Evolutionary conservation across 35 echinoderm and acorn worm species (phyloP).

Genomic region (Stichopus chloronotus): DNA sequence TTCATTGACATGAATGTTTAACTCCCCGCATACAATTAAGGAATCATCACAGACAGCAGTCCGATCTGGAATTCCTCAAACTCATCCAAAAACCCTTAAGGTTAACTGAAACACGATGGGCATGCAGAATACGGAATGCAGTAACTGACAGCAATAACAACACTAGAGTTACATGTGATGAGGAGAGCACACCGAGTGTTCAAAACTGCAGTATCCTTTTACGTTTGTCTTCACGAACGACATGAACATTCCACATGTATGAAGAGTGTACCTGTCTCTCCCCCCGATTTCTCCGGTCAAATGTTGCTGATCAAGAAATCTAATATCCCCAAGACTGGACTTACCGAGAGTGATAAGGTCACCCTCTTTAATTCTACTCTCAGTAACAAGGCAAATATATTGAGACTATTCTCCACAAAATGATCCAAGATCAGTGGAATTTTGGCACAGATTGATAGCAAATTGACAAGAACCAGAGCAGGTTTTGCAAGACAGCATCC

Average conservation of each 20-base stretch:
- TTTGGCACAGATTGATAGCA: neutral
- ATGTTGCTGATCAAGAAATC: constrained; percentile 1
- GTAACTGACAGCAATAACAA: constrained; percentile 31
- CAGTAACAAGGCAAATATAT: neutral
- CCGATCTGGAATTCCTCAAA: neutral
- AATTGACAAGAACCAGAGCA: too few species aligned
- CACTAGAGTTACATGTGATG: neutral
- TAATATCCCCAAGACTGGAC: neutral
- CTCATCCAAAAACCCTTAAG: neutral
- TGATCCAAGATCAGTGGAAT: neutral
- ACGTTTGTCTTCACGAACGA: neutral
- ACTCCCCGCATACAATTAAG: constrained; percentile 12
- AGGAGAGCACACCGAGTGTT: constrained; percentile 14
- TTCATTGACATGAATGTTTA: neutral
- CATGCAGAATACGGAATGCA: neutral
- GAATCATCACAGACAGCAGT: neutral
- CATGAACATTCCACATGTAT: neutral
- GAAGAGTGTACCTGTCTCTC: neutral
- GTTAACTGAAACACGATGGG: neutral
- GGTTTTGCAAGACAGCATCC: too few species aligned
- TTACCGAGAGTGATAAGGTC: neutral
- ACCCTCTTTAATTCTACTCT: neutral
- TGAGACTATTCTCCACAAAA: neutral
- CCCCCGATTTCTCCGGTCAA: neutral
- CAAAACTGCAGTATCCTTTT: constrained; percentile 16